Conservation (phyloP, 2,797 vertebrate genomes). For the Threskiornis aethiopicus region DNA sequence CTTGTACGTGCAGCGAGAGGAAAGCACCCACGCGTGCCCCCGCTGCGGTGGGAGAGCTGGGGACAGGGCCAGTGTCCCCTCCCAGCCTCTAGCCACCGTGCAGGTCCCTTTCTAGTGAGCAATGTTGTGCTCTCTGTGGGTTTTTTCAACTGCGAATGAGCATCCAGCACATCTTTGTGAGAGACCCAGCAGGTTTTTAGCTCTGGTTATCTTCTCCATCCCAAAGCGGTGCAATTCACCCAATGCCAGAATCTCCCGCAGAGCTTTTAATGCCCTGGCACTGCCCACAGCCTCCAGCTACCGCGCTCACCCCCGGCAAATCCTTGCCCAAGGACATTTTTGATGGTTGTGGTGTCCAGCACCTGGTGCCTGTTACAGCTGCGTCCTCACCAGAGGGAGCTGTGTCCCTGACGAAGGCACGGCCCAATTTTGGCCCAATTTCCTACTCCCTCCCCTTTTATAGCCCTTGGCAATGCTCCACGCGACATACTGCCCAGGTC, state of each 20-base stretch:
- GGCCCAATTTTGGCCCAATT: background rate
- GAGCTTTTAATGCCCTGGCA: background rate
- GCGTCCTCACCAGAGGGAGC: slow-evolving; percentile 8
- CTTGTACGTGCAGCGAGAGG: background rate
- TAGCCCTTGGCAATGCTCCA: background rate
- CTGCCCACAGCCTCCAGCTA: background rate
- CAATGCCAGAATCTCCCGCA: accelerated
- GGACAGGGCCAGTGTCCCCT: background rate
- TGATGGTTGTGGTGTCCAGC: background rate
- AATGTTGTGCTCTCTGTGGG: accelerated
- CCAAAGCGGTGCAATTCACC: background rate
- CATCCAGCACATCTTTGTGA: background rate
- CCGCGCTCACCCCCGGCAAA: accelerated
- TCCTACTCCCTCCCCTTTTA: background rate
- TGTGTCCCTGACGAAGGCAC: background rate
- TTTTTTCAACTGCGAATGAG: background rate
- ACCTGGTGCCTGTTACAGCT: background rate
- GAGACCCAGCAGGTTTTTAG: background rate
- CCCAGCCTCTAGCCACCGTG: background rate
- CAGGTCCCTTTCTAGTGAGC: background rate
- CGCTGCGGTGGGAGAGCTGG: background rate
- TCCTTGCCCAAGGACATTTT: background rate
- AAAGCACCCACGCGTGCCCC: no score
- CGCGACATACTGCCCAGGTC: background rate
- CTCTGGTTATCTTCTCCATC: background rate